These are phyloP conservation scores for Thyatira batis DNA, from an alignment of 2,888 invertebrate species.

Conservation along the genomic window DNA sequence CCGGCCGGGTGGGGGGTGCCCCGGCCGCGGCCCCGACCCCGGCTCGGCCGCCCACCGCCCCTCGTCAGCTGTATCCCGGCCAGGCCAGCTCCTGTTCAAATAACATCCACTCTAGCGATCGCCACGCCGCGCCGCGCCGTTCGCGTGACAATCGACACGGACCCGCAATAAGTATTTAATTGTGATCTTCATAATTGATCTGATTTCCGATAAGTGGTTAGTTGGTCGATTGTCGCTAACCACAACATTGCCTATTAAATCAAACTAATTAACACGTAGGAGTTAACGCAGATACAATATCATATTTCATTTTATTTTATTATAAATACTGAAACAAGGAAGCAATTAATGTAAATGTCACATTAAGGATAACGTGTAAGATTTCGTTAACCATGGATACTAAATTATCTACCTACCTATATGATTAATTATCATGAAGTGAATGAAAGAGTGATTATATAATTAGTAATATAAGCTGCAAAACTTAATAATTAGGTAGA, in stretches of 20 bases:
- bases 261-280: no score
- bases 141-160: constrained; percentile 15
- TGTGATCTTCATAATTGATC: not conserved
- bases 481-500: no score
- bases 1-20: constrained; percentile 20
- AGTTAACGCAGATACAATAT: no score
- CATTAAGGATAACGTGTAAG: no score
- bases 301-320: no score
- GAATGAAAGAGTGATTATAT: no score
- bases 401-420: no score
- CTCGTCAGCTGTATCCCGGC: constrained; percentile 54
- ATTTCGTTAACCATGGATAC: no score
- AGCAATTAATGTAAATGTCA: no score
- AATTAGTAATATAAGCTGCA: no score
- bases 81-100: constrained; percentile 36
- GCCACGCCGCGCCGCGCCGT: constrained; percentile 16
- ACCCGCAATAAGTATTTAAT: constrained; percentile 5
- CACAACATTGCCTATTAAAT: not conserved
- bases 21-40: constrained; percentile 26
- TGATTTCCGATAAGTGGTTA: not conserved
- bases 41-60: constrained; percentile 27
- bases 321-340: no score
- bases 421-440: no score
- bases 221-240: not conserved
- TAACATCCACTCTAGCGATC: constrained; percentile 27